Evolutionary conservation across 37 sponge, comb jelly and placozoan species (phyloP), one percentile per base, ranked within the genome.

Genomic region (Amphimedon queenslandica): DNA sequence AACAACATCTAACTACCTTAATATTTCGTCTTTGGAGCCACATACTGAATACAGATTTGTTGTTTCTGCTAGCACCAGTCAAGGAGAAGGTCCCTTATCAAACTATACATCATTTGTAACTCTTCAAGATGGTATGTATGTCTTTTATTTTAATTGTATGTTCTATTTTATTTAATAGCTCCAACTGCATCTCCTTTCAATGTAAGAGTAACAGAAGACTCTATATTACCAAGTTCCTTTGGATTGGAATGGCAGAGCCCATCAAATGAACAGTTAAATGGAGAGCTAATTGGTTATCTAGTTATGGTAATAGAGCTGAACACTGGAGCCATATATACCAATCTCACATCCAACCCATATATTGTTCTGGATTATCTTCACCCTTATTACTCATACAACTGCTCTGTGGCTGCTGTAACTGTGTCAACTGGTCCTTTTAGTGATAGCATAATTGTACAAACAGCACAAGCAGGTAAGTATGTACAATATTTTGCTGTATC

Each of bases 401-500:
- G 61, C 27, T 60, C 23, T 60, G 61, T 60, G 8, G 61, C 61
- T 60, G 61, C 61, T n/a, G 27, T 60, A 6, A 60, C 61, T 60
- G 61, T 60, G 25, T 5, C 25, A 5, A 4, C 21, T 11, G 61
- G 61, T n/a, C 61, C 61, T 5, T 60, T 60, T n/a, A 60, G 61
- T 60, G 61, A 24, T 60, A 5, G 24, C 23, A 24, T 60, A 60
- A n/a, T 60, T 24, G 21, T 60, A 11, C 23, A 60, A n/a, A 60
- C 61, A 60, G 24, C 28, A n/a, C 61, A 60, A 60, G 61, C 21
- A n/a, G 61, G 61, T 60, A 60, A 25, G 61, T n/a, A n/a, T 60
- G 23, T 5, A n/a, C 61, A 60, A 25, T 25, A 47, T 18, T 47
- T 47, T 47, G 8, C n/a, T n/a, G n/a, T n/a, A n/a, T 8, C 8